Base-by-base conservation (phyloP, 1,140 invertebrate genomes). In the Lerema accius region DNA sequence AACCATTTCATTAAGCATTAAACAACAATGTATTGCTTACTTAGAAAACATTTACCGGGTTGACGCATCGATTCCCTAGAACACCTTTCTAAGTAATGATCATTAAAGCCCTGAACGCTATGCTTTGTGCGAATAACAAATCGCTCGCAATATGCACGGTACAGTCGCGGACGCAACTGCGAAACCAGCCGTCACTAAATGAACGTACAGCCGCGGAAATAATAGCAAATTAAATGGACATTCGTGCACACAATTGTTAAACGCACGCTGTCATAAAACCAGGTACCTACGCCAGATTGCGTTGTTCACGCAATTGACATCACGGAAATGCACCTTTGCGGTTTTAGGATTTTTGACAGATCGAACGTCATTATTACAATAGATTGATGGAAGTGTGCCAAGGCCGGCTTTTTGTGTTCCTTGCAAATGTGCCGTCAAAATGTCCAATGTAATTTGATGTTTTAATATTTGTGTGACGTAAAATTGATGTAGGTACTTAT, bases 301-400 rank as follows among this genome's bases (percentile, higher is more conserved):
- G 55, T 23, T 35, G 40, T 16, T 51, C 50, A 59, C 49, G 69
- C 71, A 79, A 76, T 66, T 61, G 48, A 69, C 49, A 56, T 50
- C 59, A 63, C 69, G 80, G 77, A 80, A 80, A 72, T 71, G 45
- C 77, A 80, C 73, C 80, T 80, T 82, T 76, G 15, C 48, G 39
- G 42, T 56, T 16, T 56, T 56, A 11, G 14, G 7, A 51, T 28
- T 16, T 51, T 51, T 51, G 49, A 32, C 28, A 32, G 28, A 11
- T 7, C 37, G 3, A 1, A 56, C 40, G 17, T 55, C 51, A 42
- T 3, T 5, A 13, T 42, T 15, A 55, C 19, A 42, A 26, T 53
- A 53, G 50, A 40, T 19, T 13, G 37, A 32, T 40, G 13, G 17
- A 28, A 42, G 35, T 39, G 42, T 48, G 56, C 35, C 28, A 32